Conservation (phyloP, 2,888 invertebrate species). For the Sinotaia quadrata region DNA sequence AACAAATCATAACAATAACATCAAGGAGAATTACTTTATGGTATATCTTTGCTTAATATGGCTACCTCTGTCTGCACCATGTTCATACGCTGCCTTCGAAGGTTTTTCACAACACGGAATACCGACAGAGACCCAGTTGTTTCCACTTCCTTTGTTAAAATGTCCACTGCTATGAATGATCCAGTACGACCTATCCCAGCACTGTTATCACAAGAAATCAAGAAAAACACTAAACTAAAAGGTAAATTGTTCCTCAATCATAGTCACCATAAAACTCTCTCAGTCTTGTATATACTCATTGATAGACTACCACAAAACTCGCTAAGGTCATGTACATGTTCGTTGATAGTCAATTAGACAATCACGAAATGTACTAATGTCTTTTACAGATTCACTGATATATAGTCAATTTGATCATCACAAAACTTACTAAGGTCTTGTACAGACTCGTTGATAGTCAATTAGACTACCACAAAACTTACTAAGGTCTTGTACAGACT, state of each 20-base stretch:
- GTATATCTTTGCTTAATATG: no score
- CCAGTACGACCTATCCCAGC: constrained; percentile 25
- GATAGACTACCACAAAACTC: neutral
- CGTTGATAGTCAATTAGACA: no score
- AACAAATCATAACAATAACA: no score
- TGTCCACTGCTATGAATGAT: constrained; percentile 24
- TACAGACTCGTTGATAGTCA: no score
- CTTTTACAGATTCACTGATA: no score
- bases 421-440: no score
- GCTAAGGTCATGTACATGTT: no score
- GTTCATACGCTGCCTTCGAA: constrained; percentile 18
- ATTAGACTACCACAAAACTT: no score
- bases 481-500: no score
- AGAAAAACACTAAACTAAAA: neutral
- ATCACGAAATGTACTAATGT: no score
- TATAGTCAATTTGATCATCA: no score
- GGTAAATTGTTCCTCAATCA: neutral
- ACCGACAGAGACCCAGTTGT: constrained; percentile 9
- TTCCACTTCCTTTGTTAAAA: constrained; percentile 12
- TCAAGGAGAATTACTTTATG: no score
- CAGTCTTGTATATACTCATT: neutral
- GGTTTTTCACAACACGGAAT: constrained; percentile 4
- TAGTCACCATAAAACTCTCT: neutral
- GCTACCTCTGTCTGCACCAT: constrained; percentile 24
- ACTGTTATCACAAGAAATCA: neutral